Evolutionary conservation across 2,113 vertebrate species (phyloP).

Genomic region (Circaetus cinerascens): DNA sequence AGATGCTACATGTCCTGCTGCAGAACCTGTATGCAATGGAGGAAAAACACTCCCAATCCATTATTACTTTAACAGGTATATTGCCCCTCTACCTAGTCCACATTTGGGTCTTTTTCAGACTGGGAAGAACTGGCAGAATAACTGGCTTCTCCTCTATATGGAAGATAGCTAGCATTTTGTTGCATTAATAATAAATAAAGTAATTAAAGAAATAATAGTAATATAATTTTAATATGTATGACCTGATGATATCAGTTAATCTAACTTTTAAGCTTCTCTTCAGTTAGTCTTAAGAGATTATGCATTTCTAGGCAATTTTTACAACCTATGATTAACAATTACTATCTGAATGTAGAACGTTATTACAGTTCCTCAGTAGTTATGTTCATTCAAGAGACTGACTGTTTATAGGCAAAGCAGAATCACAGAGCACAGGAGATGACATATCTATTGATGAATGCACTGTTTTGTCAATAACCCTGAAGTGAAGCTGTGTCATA

Average conservation of each 20-base stretch:
- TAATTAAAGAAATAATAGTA: background rate
- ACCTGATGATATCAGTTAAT: background rate
- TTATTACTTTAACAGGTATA: background rate
- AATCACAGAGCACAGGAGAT: background rate
- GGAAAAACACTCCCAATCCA: background rate
- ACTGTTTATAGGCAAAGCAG: background rate
- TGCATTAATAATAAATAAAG: background rate
- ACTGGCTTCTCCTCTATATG: background rate
- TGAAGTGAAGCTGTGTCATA: constrained; percentile 27
- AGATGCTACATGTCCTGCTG: background rate
- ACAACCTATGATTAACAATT: background rate
- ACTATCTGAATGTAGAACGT: background rate
- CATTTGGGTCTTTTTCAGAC: background rate
- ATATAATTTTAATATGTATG: background rate
- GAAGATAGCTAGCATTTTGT: background rate
- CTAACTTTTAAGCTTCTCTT: background rate
- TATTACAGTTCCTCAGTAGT: background rate
- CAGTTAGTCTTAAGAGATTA: background rate
- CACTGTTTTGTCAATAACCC: constrained; percentile 50
- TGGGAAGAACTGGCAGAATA: background rate
- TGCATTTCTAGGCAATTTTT: background rate
- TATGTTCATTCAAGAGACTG: background rate
- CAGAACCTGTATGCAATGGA: background rate
- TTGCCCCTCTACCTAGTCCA: background rate
- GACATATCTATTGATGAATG: constrained; percentile 54